Percentiles rank a stretch among this genome's conserved stretches.
Evolutionary conservation across 1,140 invertebrate genomes (phyloP).

Genomic region (Lepidurus arcticus): DNA sequence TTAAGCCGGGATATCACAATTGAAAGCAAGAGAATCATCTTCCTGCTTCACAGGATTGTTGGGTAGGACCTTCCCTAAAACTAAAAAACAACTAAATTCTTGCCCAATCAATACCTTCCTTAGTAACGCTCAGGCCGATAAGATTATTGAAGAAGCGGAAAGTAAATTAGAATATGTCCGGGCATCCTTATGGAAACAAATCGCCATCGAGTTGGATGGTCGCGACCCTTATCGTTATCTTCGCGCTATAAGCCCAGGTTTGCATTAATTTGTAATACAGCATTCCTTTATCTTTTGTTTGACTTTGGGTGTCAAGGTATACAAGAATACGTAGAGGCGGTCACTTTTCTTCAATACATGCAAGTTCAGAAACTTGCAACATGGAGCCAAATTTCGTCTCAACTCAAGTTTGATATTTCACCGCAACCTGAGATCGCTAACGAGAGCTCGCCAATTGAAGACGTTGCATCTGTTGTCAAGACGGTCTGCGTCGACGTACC

Average conservation of each 20-base stretch:
- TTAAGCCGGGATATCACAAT: conserved; percentile 82
- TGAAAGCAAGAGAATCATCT: conserved; percentile 85
- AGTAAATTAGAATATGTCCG: background rate
- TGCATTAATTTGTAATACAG: background rate
- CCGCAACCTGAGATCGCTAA: conserved; percentile 30
- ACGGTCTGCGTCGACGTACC: conserved; percentile 44
- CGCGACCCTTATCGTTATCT: conserved; percentile 11
- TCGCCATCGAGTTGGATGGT: background rate
- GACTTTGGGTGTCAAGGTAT: conserved; percentile 47
- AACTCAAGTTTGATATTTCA: conserved; percentile 42
- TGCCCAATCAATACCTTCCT: conserved; percentile 14
- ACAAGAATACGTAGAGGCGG: conserved; percentile 83
- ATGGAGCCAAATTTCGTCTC: conserved; percentile 49
- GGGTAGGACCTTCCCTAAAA: conserved; percentile 39
- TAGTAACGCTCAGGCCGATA: background rate
- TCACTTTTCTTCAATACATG: conserved; percentile 66
- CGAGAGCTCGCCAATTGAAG: conserved; percentile 32
- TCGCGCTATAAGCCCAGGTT: conserved; percentile 1
- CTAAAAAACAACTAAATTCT: conserved; percentile 8
- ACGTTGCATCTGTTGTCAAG: conserved; percentile 1
- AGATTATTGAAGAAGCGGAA: background rate
- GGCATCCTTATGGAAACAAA: background rate
- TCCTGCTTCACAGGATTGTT: conserved; percentile 68
- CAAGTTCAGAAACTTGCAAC: conserved; percentile 44
- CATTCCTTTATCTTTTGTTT: background rate